phyloP scores from a whole-genome alignment of 2,797 vertebrate species.

The Gallirallus australis region DNA sequence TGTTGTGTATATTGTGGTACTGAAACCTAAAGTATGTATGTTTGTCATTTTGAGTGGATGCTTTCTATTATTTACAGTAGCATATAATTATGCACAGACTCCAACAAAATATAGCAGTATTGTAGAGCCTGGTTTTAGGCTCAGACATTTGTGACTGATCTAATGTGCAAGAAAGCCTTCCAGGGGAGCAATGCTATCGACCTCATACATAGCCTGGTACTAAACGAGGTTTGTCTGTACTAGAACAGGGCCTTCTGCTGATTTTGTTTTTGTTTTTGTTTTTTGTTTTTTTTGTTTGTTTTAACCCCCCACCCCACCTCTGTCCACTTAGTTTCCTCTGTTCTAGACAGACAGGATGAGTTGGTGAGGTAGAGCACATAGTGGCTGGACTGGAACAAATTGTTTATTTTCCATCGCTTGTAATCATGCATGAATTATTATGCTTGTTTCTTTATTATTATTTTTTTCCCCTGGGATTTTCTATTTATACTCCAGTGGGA shows the following conservation, averaged over 20 bases:
- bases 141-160: constrained; percentile 7
- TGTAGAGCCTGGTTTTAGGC: neutral
- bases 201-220: neutral
- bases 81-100: constrained; percentile 2
- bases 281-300: too few species aligned
- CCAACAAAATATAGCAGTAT: neutral
- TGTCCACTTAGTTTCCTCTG: constrained; percentile 56
- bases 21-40: neutral
- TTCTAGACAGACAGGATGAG: constrained; percentile 64
- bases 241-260: constrained; percentile 37
- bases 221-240: constrained; percentile 21
- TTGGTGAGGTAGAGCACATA: constrained; percentile 49
- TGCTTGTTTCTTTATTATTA: neutral
- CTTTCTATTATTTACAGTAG: constrained; percentile 45
- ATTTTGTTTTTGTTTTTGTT: neutral
- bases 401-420: constrained; percentile 67
- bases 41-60: neutral
- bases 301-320: neutral
- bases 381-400: constrained; percentile 48
- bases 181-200: neutral
- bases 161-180: constrained; percentile 22
- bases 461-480: neutral
- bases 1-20: neutral
- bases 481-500: neutral
- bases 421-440: constrained; percentile 17